Conservation (phyloP, 2,888 invertebrate genomes). For the Platerodrilus igneus region DNA sequence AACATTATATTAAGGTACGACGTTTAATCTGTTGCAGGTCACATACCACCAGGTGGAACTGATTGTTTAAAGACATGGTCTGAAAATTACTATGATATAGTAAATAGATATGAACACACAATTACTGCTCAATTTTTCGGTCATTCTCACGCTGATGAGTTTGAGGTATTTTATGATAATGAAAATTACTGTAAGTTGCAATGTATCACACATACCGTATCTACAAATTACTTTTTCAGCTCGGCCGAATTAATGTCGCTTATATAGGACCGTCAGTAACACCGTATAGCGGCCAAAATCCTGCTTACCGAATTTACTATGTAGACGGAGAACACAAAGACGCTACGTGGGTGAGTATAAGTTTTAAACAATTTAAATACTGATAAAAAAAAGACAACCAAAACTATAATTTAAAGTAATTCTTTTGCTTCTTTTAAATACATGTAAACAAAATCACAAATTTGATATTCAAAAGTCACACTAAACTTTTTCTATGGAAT, state of each 20-base stretch:
- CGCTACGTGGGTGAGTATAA: constrained; percentile 68
- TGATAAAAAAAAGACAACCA: too few species aligned
- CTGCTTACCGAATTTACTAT: constrained; percentile 92
- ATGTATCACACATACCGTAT: too few species aligned
- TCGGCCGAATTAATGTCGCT: constrained; percentile 75
- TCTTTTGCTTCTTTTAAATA: too few species aligned
- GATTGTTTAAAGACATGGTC: constrained; percentile 95
- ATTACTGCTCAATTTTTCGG: constrained; percentile 89
- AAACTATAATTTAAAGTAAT: too few species aligned
- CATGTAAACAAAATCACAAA: too few species aligned
- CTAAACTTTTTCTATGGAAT: too few species aligned
- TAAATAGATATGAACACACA: constrained; percentile 82
- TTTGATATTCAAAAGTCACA: too few species aligned
- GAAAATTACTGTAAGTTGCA: constrained; percentile 61
- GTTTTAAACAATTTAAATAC: too few species aligned
- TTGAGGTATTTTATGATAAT: constrained; percentile 86
- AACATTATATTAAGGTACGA: too few species aligned
- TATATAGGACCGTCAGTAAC: constrained; percentile 94
- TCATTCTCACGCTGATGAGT: constrained; percentile 90
- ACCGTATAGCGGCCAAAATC: constrained; percentile 86
- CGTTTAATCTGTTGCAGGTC: constrained; percentile 58
- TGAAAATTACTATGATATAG: constrained; percentile 82
- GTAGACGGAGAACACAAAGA: constrained; percentile 85
- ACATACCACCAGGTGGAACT: constrained; percentile 90
- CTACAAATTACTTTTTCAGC: constrained; percentile 33